Evolutionary conservation across 2,888 invertebrate species (phyloP).

Genomic region (Pristionchus exspectatus): DNA sequence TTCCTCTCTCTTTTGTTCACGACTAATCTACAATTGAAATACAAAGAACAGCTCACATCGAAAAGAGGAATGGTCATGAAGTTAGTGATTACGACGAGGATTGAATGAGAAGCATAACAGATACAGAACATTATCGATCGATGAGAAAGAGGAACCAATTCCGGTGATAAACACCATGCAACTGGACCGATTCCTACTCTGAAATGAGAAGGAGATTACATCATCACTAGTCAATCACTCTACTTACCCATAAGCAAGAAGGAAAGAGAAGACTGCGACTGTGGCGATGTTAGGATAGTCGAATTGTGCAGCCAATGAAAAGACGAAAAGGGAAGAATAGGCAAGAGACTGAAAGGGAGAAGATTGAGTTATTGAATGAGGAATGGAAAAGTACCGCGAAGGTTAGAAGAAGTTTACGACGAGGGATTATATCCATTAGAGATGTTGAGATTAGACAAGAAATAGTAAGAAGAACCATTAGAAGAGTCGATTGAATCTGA

Average conservation of each 20-base stretch:
- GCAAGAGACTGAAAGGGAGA: constrained; percentile 37
- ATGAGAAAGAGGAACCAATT: constrained; percentile 68
- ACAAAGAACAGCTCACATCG: constrained; percentile 58
- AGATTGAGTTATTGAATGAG: constrained; percentile 60
- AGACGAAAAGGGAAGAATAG: constrained; percentile 46
- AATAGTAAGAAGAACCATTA: constrained; percentile 70
- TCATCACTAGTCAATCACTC: not conserved
- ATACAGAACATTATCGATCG: constrained; percentile 73
- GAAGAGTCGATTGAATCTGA: constrained; percentile 70
- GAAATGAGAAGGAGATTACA: constrained; percentile 53
- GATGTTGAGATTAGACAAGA: constrained; percentile 69
- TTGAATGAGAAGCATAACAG: constrained; percentile 70
- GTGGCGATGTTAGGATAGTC: constrained; percentile 63
- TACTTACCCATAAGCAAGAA: constrained; percentile 69
- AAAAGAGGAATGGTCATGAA: constrained; percentile 70
- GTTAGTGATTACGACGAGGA: constrained; percentile 71
- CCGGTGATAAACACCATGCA: constrained; percentile 73
- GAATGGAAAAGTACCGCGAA: not conserved
- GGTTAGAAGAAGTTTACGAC: constrained; percentile 57
- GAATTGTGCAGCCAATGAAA: constrained; percentile 62
- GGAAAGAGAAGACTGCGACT: constrained; percentile 67
- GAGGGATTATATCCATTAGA: constrained; percentile 66
- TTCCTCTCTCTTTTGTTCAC: not conserved
- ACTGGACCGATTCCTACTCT: constrained; percentile 74
- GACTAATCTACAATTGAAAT: not conserved